phyloP scores from a whole-genome alignment of 2,113 vertebrate species.

The Entelurus aequoreus region DNA sequence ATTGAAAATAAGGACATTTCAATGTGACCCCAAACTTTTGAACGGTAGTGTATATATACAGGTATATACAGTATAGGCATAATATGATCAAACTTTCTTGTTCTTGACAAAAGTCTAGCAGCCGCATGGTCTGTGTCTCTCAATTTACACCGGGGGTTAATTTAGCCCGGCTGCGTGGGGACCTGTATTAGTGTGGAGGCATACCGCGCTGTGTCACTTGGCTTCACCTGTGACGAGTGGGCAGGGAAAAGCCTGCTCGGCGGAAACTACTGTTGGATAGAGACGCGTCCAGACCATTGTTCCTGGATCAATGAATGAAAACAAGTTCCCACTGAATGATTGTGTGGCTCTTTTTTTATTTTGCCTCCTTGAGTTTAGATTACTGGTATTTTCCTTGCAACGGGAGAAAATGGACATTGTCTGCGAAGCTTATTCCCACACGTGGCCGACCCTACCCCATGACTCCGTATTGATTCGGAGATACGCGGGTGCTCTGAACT shows the following conservation, averaged over 20 bases:
- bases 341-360: conserved; percentile 40
- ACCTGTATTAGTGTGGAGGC: conserved; percentile 39
- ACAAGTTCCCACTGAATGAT: conserved; percentile 47
- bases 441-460: conserved; percentile 14
- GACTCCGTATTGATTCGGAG: conserved; percentile 34
- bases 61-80: no score
- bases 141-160: conserved; percentile 50
- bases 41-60: no score
- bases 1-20: no score
- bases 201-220: conserved; percentile 17
- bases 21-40: no score
- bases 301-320: conserved; percentile 52
- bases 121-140: conserved; percentile 6
- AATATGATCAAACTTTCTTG: no score
- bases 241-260: conserved; percentile 41
- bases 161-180: conserved; percentile 44
- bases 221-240: conserved; percentile 5
- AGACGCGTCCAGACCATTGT: conserved; percentile 45
- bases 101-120: no score
- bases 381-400: conserved; percentile 11
- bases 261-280: conserved; percentile 23
- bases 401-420: conserved; percentile 5
- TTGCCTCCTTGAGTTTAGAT: conserved; percentile 44
- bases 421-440: conserved; percentile 22
- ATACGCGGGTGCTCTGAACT: conserved; percentile 11